Evolutionary conservation across 1,140 invertebrate genomes (phyloP), one percentile per base, ranked within the genome.

Genomic region (Pemphigus obesinymphae): DNA sequence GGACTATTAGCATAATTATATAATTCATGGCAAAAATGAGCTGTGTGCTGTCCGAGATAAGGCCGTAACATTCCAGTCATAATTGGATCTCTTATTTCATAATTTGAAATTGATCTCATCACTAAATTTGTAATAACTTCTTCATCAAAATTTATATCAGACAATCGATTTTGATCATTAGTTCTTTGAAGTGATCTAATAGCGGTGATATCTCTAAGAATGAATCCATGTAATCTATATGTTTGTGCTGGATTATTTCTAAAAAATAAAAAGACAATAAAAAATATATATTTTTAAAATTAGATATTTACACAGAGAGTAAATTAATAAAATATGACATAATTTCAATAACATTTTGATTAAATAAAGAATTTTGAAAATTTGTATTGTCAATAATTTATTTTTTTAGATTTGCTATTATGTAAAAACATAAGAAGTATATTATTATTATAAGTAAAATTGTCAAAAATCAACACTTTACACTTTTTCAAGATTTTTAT

Each of bases 1-100:
- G 76, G 76, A 63, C 76, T 80, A 45, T 55, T 29, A 13, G 76
- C 76, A 45, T 31, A 80, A 61, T 63, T 80, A 8, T 63, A 58
- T 31, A 80, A 20, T 58, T 80, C 76, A 29, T 80, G 76, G 3
- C 55, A 61, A 80, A 80, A 80, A 63, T 80, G 76, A 10, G 1
- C 4, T 43, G 76, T 8, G 45, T n/a, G 17, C 0, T 13, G 0
- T 20, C 8, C 3, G 3, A 80, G 23, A 45, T 29, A 80, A 34
- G 76, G 76, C 0, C 23, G 6, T 45, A 80, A 63, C 6, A 31
- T 3, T 3, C 7, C 20, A 29, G 17, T 8, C 37, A 61, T 31
- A 45, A 5, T 3, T n/a, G 26, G 0, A 1, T 63, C 37, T 40
- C 76, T 37, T 17, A 80, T 80, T 29, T 80, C 76, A 63, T 63